Evolutionary conservation across 2,113 vertebrate species (phyloP), one percentile per base, ranked within the genome.

Genomic region (Ursus arctos): DNA sequence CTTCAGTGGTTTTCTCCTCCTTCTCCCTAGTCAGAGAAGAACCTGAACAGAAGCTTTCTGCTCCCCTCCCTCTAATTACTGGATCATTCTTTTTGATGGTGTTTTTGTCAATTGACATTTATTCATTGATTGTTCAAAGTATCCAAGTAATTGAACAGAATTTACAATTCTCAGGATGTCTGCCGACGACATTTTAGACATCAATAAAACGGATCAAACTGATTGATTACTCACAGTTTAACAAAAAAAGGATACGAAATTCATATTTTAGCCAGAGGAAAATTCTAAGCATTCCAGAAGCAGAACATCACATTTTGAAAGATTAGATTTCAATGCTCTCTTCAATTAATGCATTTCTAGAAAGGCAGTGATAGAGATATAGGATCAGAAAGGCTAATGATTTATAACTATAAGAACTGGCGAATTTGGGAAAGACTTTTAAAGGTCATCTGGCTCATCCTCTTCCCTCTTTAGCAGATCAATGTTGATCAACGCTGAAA

Each of bases 311-410:
- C 9, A n/a, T 79, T 93, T 93, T 82, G 40, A 82, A 96, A 87
- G 53, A 74, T 59, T 83, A 74, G n/a, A 88, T 95, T 95, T 91
- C 36, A 88, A 16, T 61, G 55, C 6, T 94, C 36, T 59, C 31
- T 84, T 83, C 57, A 63, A 55, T 87, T 31, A 94, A 67, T 55
- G 63, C 31, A 72, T 95, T 88, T 97, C 26, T 79, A 31, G 69
- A 88, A 84, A 94, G n/a, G 14, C 31, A 57, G 24, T 2, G 8
- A 59, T 83, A 47, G 12, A 79, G 10, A 65, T 61, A 59, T 55
- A 76, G 47, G 51, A 72, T 55, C 74, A 3, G 33, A 7, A 43
- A 95, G 59, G 15, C 51, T 88, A 88, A 59, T 65, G 61, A 80
- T 36, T 51, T 94, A 63, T 47, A 61, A 61, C 47, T 85, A 8